These are phyloP conservation scores for Drosophila kambysellisi DNA, from an alignment of 2,888 invertebrate species.

Conservation along the genomic window DNA sequence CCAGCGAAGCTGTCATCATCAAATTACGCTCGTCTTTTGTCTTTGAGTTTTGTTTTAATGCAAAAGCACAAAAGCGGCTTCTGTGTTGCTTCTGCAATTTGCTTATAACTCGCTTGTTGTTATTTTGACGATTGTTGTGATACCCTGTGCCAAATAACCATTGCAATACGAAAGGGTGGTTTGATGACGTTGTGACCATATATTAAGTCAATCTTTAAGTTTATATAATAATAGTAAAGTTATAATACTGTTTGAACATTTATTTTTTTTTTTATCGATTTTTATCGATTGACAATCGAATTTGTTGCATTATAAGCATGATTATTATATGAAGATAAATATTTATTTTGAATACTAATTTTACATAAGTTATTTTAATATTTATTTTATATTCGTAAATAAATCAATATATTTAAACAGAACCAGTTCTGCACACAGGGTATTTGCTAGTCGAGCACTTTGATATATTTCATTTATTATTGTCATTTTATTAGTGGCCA, in stretches of 20 bases:
- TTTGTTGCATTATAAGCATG: not conserved
- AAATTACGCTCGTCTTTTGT: constrained; percentile 71
- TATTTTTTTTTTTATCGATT: not conserved
- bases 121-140: constrained; percentile 7
- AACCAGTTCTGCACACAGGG: not conserved
- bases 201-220: not conserved
- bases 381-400: not conserved
- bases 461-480: not conserved
- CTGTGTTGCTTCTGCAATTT: constrained; percentile 35
- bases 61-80: constrained; percentile 42
- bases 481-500: constrained; percentile 36
- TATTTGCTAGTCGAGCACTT: not conserved
- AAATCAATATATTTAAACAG: rapidly evolving
- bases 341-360: not conserved
- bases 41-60: constrained; percentile 58
- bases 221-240: not conserved
- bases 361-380: no score
- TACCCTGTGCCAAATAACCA: not conserved
- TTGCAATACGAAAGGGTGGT: not conserved
- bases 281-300: not conserved
- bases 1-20: constrained; percentile 71
- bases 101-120: constrained; percentile 9
- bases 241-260: not conserved
- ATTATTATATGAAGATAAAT: not conserved
- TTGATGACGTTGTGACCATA: not conserved